Percentiles rank a stretch among this genome's conserved stretches.
phyloP scores from a whole-genome alignment of 92 coral and sea anemone genomes.

The Zoanthus sociatus region DNA sequence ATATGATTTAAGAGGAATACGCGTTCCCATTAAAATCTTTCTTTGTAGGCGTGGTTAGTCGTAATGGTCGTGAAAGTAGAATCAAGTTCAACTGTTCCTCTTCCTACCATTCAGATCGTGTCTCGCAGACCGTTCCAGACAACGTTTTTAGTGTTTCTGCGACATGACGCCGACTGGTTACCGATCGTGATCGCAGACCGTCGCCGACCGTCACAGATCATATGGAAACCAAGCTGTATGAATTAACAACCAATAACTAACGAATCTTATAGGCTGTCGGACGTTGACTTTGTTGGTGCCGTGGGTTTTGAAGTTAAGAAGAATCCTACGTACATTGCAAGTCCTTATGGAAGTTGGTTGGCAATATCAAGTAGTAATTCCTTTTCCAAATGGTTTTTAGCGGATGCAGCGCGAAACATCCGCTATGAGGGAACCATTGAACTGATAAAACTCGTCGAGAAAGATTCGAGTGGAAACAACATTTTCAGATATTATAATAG shows the following conservation, averaged over 20 bases:
- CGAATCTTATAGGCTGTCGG: slow-evolving; percentile 64
- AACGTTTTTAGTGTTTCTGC: too few relatives aligned
- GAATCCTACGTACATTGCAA: slow-evolving; percentile 80
- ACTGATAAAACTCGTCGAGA: slow-evolving; percentile 69
- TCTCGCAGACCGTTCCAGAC: too few relatives aligned
- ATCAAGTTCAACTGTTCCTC: too few relatives aligned
- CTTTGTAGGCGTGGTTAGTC: too few relatives aligned
- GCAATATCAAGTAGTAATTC: slow-evolving; percentile 66
- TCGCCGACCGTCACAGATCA: too few relatives aligned
- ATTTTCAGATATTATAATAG: slow-evolving; percentile 74
- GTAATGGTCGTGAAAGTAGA: too few relatives aligned
- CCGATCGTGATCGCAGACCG: background rate
- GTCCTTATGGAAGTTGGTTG: slow-evolving; percentile 96
- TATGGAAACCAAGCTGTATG: background rate
- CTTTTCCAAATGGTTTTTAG: slow-evolving; percentile 86
- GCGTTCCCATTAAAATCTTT: too few relatives aligned
- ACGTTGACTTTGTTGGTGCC: slow-evolving; percentile 78
- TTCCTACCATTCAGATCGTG: too few relatives aligned
- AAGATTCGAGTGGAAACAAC: slow-evolving; percentile 72
- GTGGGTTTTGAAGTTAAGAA: slow-evolving; percentile 59
- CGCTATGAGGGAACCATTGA: slow-evolving; percentile 71
- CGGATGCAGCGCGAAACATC: slow-evolving; percentile 65
- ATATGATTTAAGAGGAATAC: too few relatives aligned
- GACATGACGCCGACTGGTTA: too few relatives aligned
- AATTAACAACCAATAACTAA: background rate